Base-by-base conservation (phyloP, 2,888 invertebrate species). In the Chouioia cunea region DNA sequence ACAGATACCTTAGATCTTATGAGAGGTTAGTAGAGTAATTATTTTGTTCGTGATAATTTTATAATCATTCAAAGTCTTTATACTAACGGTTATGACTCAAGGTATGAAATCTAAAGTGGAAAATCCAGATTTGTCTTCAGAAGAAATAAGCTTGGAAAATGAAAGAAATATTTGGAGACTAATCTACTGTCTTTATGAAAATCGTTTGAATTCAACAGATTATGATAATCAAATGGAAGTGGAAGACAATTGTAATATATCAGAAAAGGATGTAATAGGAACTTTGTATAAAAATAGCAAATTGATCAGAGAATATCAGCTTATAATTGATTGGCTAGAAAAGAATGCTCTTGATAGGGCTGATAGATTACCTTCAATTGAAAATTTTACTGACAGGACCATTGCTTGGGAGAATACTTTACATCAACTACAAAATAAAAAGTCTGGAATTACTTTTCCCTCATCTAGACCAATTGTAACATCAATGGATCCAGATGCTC, bases 291-390 rank as follows among this genome's bases (percentile, higher is more conserved):
- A 89, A 79, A 87, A 86, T 71, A 89, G 91, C 76, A 79, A 85
- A 69, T 83, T 84, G 78, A 89, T 82, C 74, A 86, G 93, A 44
- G 90, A 93, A 81, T 90, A 92, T 79, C 95, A 97, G 84, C 83
- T 97, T 58, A 91, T 97, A 50, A 92, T 97, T 23, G 97, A 97
- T 85, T 97, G 97, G 97, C 84, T 97, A 64, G 97, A 97, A 85
- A 90, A 91, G 48, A 93, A 93, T 82, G 93, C 95, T 18, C 85
- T 89, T 8, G 91, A 91, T 75, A 86, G 88, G 48, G 85, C 86
- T 4, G 79, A 83, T 65, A 79, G 79, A 80, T 76, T 83, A 67
- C 86, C 87, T 47, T 86, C 89, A 70, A 87, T 91, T 14, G 89
- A 92, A 68, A 92, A 93, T 80, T 95, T 93, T 81, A 92, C 94